A percentile compares a stretch with the other conserved stretches of the same genome.
phyloP scores from a whole-genome alignment of 2,888 invertebrate species.

The Drosophila macrothrix region DNA sequence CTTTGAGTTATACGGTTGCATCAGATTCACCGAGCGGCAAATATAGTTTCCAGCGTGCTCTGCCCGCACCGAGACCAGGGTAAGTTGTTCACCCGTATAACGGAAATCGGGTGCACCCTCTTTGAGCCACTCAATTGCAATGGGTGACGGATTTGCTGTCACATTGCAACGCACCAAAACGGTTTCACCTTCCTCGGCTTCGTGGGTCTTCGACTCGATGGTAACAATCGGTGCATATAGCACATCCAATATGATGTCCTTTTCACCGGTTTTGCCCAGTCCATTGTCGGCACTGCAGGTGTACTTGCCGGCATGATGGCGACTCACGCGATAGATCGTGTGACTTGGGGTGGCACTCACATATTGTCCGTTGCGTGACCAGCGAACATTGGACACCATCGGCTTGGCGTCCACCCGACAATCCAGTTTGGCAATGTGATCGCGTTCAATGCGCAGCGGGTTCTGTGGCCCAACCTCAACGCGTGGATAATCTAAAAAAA shows the following conservation, averaged over 20 bases:
- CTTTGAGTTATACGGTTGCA: constrained; percentile 90
- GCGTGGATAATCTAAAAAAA: constrained; percentile 92
- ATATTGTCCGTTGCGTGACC: constrained; percentile 94
- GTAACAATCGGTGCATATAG: constrained; percentile 93
- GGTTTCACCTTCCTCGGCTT: constrained; percentile 94
- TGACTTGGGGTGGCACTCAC: constrained; percentile 92
- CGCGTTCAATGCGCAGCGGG: constrained; percentile 94
- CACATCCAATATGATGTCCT: constrained; percentile 92
- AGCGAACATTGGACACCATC: constrained; percentile 91
- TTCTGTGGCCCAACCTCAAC: constrained; percentile 96
- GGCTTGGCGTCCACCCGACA: constrained; percentile 98
- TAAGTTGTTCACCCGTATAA: constrained; percentile 91
- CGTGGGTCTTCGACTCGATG: constrained; percentile 92
- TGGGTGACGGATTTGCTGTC: constrained; percentile 93
- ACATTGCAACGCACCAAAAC: constrained; percentile 94
- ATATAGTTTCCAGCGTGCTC: constrained; percentile 95
- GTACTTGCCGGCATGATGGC: constrained; percentile 95
- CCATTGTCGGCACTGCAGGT: constrained; percentile 95
- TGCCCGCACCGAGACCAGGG: constrained; percentile 91
- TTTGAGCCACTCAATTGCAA: constrained; percentile 94
- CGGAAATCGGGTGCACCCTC: constrained; percentile 94
- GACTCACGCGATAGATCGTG: constrained; percentile 91
- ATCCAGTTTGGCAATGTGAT: constrained; percentile 92
- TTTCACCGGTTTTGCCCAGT: constrained; percentile 91
- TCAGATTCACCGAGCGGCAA: constrained; percentile 94